Evolutionary conservation across 2,888 invertebrate species (phyloP).

Genomic region (Drosophila sordidapex): DNA sequence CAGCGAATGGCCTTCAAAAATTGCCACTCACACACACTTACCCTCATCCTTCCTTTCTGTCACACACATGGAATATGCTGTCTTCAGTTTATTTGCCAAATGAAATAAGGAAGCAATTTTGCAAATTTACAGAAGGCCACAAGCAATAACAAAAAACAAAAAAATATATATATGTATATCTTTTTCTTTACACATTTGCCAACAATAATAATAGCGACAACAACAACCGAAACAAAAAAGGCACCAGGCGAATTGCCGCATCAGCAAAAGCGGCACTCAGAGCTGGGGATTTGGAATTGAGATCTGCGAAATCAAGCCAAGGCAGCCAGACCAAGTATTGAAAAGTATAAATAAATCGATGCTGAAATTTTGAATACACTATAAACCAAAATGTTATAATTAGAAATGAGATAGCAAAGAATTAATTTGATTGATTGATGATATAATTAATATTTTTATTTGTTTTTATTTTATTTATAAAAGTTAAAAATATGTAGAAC

Average conservation of each 20-base stretch:
- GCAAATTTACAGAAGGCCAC: slow-evolving; percentile 72
- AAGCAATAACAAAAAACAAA: slow-evolving; percentile 24
- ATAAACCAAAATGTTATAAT: neutral
- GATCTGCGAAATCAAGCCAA: slow-evolving; percentile 48
- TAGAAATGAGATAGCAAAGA: neutral
- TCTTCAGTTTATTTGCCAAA: slow-evolving; percentile 73
- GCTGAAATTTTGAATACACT: slow-evolving; percentile 15
- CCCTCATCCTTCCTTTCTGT: neutral
- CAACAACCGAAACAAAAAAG: slow-evolving; percentile 6
- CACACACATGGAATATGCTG: slow-evolving; percentile 45
- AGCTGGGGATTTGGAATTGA: slow-evolving; percentile 33
- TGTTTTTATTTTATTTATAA: too few species aligned
- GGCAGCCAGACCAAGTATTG: slow-evolving; percentile 19
- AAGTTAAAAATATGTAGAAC: neutral
- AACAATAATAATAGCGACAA: slow-evolving; percentile 41
- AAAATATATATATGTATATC: slow-evolving; percentile 24
- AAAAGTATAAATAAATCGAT: slow-evolving; percentile 3
- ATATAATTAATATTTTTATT: neutral
- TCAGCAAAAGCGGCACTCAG: slow-evolving; percentile 44
- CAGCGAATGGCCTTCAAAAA: slow-evolving; percentile 57
- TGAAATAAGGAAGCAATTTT: slow-evolving; percentile 81
- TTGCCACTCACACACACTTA: slow-evolving; percentile 31
- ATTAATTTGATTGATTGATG: neutral
- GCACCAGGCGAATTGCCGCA: slow-evolving; percentile 51
- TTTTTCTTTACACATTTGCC: slow-evolving; percentile 52